Evolutionary conservation across 2,888 invertebrate species (phyloP), one percentile per base, ranked within the genome.

Genomic region (Drosophila bunnanda): DNA sequence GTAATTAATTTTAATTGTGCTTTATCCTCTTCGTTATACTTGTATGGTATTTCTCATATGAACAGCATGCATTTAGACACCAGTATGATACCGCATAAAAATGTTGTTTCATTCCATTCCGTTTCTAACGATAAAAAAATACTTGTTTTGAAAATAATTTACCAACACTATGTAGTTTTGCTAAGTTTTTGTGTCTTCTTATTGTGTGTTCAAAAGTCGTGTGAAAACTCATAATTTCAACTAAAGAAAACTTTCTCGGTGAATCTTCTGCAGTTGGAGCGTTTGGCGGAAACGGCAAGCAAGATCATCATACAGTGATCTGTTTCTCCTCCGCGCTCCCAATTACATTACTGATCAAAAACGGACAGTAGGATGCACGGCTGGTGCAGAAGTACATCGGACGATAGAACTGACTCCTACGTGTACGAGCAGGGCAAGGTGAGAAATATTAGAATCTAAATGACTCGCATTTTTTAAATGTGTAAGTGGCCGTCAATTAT

Each of bases 331-430:
- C 54, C 96, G 0, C 94, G 98, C 61, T 98, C 99, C 91, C 95
- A 95, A 81, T 93, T 99, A 0, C 99, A 61, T 98, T 98, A 81
- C 93, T 97, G 30, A 96, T 98, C 66, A 99, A 99, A 92, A 95
- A 95, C 25, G 78, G 90, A 20, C 85, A 88, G 61, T 70, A 75
- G 28, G 97, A 97, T 89, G 93, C 92, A 55, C 93, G 95, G 54
- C 93, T 97, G 52, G 92, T 95, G 54, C 94, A 94, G 75, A 98
- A 98, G 97, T 17, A 97, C 90, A 94, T 94, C 76, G 97, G 97
- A 44, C 95, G 97, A 66, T 97, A 97, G 97, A 94, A 95, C 0
- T 97, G 97, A 87, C 92, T 97, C 94, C 80, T 92, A 91, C 22
- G 91, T 91, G 79, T 91, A 91, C 58, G 66, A 74, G 1, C 67